Base-by-base conservation (phyloP, 1,140 invertebrate genomes). In the Bombus consobrinus region DNA sequence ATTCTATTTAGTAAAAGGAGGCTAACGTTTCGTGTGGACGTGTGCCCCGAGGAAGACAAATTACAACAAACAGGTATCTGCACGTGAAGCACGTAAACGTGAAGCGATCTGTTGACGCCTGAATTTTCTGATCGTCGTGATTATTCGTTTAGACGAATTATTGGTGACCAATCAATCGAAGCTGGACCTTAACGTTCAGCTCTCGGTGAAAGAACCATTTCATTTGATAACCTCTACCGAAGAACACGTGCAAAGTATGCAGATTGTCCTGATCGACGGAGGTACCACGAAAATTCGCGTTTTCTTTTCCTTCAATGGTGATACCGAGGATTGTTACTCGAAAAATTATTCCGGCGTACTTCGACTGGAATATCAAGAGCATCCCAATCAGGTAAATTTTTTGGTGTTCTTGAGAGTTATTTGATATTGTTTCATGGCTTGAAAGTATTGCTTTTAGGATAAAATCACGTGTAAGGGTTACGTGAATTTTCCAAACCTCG, bases 401-500 rank as follows among this genome's bases (percentile, higher is more conserved):
- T 74, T 18, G 32, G 5, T 18, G 68, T 39, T 59, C 43, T 37
- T 0, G 6, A 8, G n/a, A 41, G 10, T 71, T 18, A 39, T 39
- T 28, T 15, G 28, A 34, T 34, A 62, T n/a, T 62, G 59, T n/a
- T 9, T 22, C 6, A 25, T 22, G 32, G 18, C 12, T 37, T 68
- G 64, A 2, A 18, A n/a, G 15, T 0, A 15, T 66, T 9, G 66
- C 2, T 87, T 92, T 41, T 81, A 96, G 95, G 94, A 96, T 84
- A 92, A 90, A 76, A 93, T 96, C 64, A 80, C 84, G 47, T 93
- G 96, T 53, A 92, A 73, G 71, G 96, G 94, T 6, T 92, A 93
- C 78, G 90, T 96, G 2, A 95, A 95, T 91, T 96, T 94, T 89
- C 95, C 96, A 8, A 95, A 95, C 77, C 41, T 96, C 13, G 84